Percentiles rank a stretch among this genome's conserved stretches.
phyloP scores from a whole-genome alignment of 2,113 vertebrate species.

The Tor tambroides region DNA sequence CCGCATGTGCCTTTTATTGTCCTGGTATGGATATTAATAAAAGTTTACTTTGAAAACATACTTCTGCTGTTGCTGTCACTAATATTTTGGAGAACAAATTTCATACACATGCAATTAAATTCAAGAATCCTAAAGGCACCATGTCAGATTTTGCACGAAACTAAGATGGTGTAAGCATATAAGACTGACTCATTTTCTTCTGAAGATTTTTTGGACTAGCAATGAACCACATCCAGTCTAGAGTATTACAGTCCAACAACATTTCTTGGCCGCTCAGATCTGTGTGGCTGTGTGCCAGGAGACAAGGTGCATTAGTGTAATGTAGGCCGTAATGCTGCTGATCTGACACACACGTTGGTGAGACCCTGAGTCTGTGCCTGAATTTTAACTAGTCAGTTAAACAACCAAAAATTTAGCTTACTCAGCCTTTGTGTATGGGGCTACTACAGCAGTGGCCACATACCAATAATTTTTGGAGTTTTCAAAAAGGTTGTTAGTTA shows the following conservation, averaged over 20 bases:
- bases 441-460: neutral
- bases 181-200: neutral
- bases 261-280: conserved; percentile 69
- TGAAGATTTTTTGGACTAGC: neutral
- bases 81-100: neutral
- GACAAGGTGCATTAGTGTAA: conserved; percentile 63
- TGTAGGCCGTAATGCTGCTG: conserved; percentile 70
- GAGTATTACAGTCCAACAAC: conserved; percentile 56
- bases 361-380: neutral
- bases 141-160: neutral
- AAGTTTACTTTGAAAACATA: conserved; percentile 78
- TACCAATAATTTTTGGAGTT: neutral
- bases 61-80: neutral
- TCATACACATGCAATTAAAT: neutral
- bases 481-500: neutral
- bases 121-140: neutral
- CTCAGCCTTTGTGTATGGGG: neutral
- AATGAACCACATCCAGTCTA: neutral
- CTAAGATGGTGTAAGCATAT: neutral
- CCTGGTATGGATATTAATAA: conserved; percentile 71
- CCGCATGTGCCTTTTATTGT: conserved; percentile 67
- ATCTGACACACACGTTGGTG: conserved; percentile 61
- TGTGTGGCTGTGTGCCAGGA: conserved; percentile 73
- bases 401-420: neutral
- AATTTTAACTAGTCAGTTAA: neutral